Evolutionary conservation across 2,113 vertebrate genomes (phyloP).

Genomic region (Notechis scutatus): DNA sequence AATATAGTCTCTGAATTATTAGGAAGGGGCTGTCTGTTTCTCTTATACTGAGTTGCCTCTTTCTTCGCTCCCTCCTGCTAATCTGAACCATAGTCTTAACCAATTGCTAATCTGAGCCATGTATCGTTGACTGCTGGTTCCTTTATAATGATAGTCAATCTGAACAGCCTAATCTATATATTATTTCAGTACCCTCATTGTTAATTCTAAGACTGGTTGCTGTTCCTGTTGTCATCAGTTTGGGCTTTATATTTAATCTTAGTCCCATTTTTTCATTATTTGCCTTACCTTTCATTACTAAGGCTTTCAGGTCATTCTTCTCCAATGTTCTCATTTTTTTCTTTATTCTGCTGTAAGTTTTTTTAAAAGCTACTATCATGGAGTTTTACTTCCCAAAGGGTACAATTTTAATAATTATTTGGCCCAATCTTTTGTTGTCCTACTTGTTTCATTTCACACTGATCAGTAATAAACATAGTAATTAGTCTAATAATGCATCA

Average conservation of each 20-base stretch:
- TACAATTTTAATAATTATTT: background rate
- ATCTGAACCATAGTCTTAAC: background rate
- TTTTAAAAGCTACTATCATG: background rate
- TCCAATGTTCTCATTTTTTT: background rate
- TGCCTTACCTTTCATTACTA: background rate
- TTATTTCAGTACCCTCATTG: background rate
- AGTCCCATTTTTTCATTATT: background rate
- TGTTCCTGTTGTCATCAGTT: background rate
- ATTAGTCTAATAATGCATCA: background rate
- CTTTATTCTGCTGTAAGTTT: background rate
- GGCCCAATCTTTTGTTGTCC: background rate
- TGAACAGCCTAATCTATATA: background rate
- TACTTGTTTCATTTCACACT: background rate
- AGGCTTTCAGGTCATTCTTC: background rate
- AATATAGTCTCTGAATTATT: background rate
- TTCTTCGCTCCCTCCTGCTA: background rate
- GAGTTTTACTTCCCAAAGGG: background rate
- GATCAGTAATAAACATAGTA: background rate
- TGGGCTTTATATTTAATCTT: background rate
- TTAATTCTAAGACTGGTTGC: background rate
- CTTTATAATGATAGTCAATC: background rate
- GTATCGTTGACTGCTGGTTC: background rate
- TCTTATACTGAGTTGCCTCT: background rate
- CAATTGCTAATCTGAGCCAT: background rate
- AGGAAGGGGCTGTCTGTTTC: background rate